Conservation (phyloP, 1,140 invertebrate genomes). For the Meloidogyne floridensis region DNA sequence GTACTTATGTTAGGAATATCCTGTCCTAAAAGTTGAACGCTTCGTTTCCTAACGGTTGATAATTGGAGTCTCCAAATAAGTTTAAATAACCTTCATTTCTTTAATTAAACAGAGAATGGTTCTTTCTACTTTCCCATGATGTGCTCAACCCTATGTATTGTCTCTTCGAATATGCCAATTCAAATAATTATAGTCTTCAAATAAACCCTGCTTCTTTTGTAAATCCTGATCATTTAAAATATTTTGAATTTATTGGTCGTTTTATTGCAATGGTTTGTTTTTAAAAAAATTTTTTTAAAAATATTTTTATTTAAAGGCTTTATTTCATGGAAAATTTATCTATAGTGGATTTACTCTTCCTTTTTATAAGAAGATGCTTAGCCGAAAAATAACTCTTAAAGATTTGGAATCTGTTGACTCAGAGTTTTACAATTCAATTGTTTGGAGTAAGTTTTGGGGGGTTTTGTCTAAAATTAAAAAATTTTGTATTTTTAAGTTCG, state of each 20-base stretch:
- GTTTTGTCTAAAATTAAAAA: too few relatives aligned
- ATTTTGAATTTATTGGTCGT: slow-evolving; percentile 98
- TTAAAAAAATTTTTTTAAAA: too few relatives aligned
- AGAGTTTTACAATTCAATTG: slow-evolving; percentile 95
- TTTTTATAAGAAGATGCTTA: slow-evolving; percentile 98
- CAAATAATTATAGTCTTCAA: slow-evolving; percentile 96
- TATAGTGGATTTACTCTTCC: slow-evolving; percentile 99
- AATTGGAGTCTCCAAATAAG: too few relatives aligned
- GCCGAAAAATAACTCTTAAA: slow-evolving; percentile 95
- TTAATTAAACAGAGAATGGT: slow-evolving; percentile 82
- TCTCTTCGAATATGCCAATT: slow-evolving; percentile 97
- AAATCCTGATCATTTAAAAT: slow-evolving; percentile 94
- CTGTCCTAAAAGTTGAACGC: too few relatives aligned
- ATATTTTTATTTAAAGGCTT: slow-evolving; percentile 72
- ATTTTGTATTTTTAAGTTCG: slow-evolving; percentile 56
- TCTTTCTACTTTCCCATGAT: slow-evolving; percentile 97
- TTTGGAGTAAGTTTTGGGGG: slow-evolving; percentile 70
- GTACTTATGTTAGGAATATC: too few relatives aligned
- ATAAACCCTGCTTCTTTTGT: slow-evolving; percentile 99
- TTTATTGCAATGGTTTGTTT: slow-evolving; percentile 91
- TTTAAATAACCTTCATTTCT: too few relatives aligned
- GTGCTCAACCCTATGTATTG: slow-evolving; percentile 99
- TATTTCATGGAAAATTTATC: slow-evolving; percentile 98
- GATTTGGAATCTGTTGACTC: slow-evolving; percentile 98
- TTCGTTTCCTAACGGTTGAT: too few relatives aligned